Evolutionary conservation across 2,113 vertebrate species (phyloP).

Genomic region (Terrapene triunguis): DNA sequence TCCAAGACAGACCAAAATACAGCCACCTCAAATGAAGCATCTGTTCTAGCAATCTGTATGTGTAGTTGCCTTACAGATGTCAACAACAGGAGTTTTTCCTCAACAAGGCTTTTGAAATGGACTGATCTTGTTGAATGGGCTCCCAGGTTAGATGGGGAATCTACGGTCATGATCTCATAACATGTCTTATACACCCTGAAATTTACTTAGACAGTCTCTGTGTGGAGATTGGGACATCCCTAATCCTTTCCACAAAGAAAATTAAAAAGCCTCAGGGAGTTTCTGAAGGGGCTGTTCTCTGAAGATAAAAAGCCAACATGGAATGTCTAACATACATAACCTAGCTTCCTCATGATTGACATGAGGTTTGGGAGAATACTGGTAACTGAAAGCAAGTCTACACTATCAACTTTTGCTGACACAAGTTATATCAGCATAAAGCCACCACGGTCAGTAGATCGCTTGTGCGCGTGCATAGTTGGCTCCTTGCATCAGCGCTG

Average conservation of each 20-base stretch:
- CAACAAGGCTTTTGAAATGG: not conserved
- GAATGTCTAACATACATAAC: not conserved
- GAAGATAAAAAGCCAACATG: not conserved
- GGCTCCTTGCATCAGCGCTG: not conserved
- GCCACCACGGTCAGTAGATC: not conserved
- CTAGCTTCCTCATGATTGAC: not conserved
- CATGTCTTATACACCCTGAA: not conserved
- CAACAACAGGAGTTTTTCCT: not conserved
- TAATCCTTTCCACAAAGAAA: not conserved
- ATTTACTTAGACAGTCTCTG: not conserved
- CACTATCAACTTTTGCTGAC: not conserved
- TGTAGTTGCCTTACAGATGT: not conserved
- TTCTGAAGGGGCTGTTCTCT: not conserved
- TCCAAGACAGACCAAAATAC: not conserved
- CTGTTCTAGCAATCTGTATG: not conserved
- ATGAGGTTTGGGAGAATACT: not conserved
- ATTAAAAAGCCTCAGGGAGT: not conserved
- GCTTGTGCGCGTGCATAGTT: not conserved
- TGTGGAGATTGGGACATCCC: not conserved
- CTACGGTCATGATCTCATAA: not conserved
- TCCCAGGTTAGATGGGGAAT: not conserved
- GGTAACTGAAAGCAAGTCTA: not conserved
- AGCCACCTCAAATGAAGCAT: not conserved
- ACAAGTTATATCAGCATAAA: not conserved
- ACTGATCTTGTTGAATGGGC: not conserved